Conservation (phyloP, 2,888 invertebrate genomes). For the Yponomeuta evonymella region DNA sequence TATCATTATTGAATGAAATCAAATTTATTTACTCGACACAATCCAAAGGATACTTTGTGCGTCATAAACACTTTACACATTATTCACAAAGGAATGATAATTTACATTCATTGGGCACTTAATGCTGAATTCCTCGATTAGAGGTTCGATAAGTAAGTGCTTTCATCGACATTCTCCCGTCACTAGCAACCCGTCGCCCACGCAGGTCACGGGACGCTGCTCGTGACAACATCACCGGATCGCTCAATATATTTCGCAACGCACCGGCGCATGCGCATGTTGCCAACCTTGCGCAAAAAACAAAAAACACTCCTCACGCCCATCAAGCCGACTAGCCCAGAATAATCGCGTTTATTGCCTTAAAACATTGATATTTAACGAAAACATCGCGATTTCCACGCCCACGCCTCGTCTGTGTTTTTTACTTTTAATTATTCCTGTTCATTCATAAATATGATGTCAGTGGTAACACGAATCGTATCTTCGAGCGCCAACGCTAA, state of each 20-base stretch:
- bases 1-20: no score
- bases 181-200: slow-evolving; percentile 55
- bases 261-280: slow-evolving; percentile 33
- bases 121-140: background rate
- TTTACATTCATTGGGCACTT: background rate
- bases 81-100: background rate
- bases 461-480: background rate
- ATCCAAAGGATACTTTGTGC: no score
- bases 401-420: slow-evolving; percentile 14
- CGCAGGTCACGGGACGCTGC: slow-evolving; percentile 54
- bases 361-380: slow-evolving; percentile 7
- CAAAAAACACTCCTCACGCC: slow-evolving; percentile 13
- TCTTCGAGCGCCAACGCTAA: background rate
- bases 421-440: background rate
- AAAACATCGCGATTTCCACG: slow-evolving; percentile 13
- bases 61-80: no score
- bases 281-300: slow-evolving; percentile 47
- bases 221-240: slow-evolving; percentile 64
- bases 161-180: slow-evolving; percentile 24
- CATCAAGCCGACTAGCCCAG: slow-evolving; percentile 13
- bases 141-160: background rate
- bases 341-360: slow-evolving; percentile 14
- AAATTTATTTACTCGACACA: no score
- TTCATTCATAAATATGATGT: slow-evolving; percentile 3
- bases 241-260: slow-evolving; percentile 69